These are phyloP conservation scores for Rhabdophis nuchalis DNA, from an alignment of 2,797 vertebrate species.

Conservation along the genomic window DNA sequence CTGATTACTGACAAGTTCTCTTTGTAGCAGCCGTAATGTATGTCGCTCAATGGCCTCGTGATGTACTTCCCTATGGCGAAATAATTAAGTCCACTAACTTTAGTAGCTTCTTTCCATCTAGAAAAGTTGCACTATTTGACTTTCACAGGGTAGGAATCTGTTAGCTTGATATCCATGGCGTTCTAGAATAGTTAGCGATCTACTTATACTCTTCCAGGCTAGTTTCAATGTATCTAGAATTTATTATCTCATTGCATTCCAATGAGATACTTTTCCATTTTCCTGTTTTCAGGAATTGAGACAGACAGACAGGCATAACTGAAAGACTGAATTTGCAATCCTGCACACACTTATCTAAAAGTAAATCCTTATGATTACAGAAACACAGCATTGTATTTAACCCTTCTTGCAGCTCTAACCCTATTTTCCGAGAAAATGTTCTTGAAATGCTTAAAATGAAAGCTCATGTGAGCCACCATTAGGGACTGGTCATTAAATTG, in stretches of 20 bases:
- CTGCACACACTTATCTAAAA: not conserved
- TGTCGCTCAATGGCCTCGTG: not conserved
- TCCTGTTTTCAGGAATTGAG: not conserved
- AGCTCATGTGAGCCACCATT: not conserved
- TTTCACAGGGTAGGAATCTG: constrained; percentile 12
- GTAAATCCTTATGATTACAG: not conserved
- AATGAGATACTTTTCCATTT: constrained; percentile 25
- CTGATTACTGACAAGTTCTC: constrained; percentile 19
- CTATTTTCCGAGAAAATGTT: not conserved
- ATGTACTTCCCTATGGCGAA: constrained; percentile 2
- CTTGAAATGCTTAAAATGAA: not conserved
- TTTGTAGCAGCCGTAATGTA: not conserved
- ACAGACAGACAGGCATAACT: not conserved
- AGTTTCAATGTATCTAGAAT: constrained; percentile 25
- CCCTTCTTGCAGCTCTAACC: not conserved
- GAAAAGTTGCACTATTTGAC: not conserved
- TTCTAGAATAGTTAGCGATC: not conserved
- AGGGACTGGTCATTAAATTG: constrained; percentile 13
- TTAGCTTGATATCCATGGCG: not conserved
- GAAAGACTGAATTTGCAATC: not conserved
- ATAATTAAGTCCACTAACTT: not conserved
- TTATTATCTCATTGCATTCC: constrained; percentile 24
- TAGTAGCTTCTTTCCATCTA: not conserved
- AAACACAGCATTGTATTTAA: no score
- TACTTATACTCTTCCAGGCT: constrained; percentile 5